Evolutionary conservation across 2,113 vertebrate species (phyloP).

Genomic region (Melanerpes formicivorus): DNA sequence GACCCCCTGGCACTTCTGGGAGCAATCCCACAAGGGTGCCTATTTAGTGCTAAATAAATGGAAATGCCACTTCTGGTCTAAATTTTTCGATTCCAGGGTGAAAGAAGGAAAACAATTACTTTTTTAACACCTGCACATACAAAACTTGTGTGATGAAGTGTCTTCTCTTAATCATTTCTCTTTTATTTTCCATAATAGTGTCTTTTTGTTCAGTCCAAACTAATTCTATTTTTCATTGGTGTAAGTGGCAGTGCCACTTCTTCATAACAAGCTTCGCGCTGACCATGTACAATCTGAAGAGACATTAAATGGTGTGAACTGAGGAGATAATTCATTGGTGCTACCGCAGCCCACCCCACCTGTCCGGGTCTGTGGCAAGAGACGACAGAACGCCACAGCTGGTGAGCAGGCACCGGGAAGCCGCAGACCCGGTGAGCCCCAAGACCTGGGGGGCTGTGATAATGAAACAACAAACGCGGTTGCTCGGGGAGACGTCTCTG

Average conservation of each 20-base stretch:
- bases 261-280: background rate
- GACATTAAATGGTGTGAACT: rapidly evolving
- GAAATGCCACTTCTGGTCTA: background rate
- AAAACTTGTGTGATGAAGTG: background rate
- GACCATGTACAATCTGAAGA: rapidly evolving
- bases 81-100: background rate
- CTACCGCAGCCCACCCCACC: rapidly evolving
- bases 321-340: rapidly evolving
- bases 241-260: background rate
- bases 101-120: background rate
- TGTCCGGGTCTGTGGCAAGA: rapidly evolving
- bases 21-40: no score
- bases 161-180: background rate
- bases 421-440: no score
- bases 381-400: rapidly evolving
- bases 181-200: background rate
- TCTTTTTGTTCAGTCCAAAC: background rate
- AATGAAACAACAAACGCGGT: background rate
- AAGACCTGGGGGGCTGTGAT: rapidly evolving
- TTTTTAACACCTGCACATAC: background rate
- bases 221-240: background rate
- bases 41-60: no score
- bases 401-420: rapidly evolving
- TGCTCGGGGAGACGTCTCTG: no score
- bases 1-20: no score